These are phyloP conservation scores for Podocnemis expansa DNA, from an alignment of 2,113 vertebrate species.

Conservation along the genomic window DNA sequence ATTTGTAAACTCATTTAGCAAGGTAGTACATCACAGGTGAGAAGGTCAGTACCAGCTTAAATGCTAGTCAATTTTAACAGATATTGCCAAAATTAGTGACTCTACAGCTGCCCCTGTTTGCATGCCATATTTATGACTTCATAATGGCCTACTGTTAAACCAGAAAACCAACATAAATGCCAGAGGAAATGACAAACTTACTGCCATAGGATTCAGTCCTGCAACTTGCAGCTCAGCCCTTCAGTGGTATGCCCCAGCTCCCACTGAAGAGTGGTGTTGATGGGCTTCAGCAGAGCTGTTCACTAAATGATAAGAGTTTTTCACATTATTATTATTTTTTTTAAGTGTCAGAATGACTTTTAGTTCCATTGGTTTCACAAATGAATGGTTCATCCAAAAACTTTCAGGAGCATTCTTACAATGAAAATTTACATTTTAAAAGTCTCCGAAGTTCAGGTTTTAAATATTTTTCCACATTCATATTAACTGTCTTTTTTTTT, in stretches of 20 bases:
- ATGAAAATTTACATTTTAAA: background rate
- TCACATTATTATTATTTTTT: background rate
- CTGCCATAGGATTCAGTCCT: background rate
- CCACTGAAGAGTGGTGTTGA: background rate
- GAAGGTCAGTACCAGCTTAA: accelerated
- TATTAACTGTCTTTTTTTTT: background rate
- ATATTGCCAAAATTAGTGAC: background rate
- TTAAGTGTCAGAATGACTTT: background rate
- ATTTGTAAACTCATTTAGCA: background rate
- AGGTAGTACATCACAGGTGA: background rate
- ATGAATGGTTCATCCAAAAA: background rate
- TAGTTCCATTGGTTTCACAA: background rate
- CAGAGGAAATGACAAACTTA: background rate
- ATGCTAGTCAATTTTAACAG: background rate
- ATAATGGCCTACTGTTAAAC: background rate
- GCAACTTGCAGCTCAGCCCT: background rate
- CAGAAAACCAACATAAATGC: background rate
- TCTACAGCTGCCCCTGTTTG: too few species aligned
- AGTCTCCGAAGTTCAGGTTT: background rate
- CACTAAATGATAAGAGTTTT: background rate
- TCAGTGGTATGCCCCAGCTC: background rate
- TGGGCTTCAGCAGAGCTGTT: background rate
- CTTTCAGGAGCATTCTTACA: background rate
- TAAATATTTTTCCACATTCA: background rate
- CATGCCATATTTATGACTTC: background rate